phyloP scores from a whole-genome alignment of 2,797 vertebrate genomes.

The Coendou prehensilis region DNA sequence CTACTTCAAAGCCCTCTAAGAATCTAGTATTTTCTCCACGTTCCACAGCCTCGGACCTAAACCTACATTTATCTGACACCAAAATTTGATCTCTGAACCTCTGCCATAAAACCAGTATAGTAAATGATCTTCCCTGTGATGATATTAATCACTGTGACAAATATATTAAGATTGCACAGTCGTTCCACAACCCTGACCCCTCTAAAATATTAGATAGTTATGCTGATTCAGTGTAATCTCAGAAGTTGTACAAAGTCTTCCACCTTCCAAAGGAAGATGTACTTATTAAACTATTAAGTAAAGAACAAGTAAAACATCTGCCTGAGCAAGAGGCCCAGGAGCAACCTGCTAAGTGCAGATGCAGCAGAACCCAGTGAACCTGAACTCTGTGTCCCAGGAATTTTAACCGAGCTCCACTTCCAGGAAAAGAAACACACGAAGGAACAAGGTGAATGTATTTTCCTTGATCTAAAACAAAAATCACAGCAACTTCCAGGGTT shows the following conservation, averaged over 20 bases:
- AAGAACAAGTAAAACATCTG: slow-evolving; percentile 40
- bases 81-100: not conserved
- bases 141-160: not conserved
- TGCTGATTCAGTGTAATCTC: not conserved
- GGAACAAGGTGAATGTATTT: slow-evolving; percentile 52
- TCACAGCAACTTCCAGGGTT: not conserved
- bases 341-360: not conserved
- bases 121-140: not conserved
- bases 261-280: not conserved
- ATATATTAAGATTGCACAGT: not conserved
- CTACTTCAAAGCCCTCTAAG: not conserved
- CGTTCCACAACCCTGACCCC: not conserved
- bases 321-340: not conserved
- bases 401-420: slow-evolving; percentile 52
- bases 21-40: not conserved
- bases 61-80: not conserved
- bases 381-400: slow-evolving; percentile 62
- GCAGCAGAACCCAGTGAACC: slow-evolving; percentile 59
- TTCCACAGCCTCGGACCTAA: not conserved
- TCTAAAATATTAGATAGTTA: not conserved
- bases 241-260: not conserved
- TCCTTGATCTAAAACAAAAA: slow-evolving; percentile 46
- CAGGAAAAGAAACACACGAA: not conserved
- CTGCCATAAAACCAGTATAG: not conserved
- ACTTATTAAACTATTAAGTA: slow-evolving; percentile 56